Base-by-base conservation (phyloP, 1,140 invertebrate genomes). In the Meloidogyne floridensis region DNA sequence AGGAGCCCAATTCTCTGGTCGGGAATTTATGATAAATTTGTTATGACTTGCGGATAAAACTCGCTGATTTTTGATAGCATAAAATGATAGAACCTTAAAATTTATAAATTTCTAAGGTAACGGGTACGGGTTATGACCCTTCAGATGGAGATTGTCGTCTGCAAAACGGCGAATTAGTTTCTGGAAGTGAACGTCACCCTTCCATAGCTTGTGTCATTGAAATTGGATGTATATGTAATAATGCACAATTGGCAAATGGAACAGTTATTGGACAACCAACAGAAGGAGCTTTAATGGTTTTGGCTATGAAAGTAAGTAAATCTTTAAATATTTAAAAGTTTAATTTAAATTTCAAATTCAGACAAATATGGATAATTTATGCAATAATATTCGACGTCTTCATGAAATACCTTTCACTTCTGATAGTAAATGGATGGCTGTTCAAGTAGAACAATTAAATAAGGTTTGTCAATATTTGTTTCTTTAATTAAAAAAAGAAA, bases 401-500 rank as follows among this genome's bases (percentile, higher is more conserved):
- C 94, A 98, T 90, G 97, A 99, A 91, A 95, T 95, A 92, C 97
- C 98, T 0, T 99, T 99, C 90, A 95, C 93, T 86, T 98, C 96
- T 0, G 97, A 99, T 87, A 95, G 95, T 81, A 99, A 99, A 92
- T 95, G 96, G 93, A 99, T 99, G 98, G 94, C 94, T n/a, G 96
- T 99, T 11, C 95, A 95, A 91, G 96, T 94, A 90, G 93, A 93
- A 65, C 93, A 93, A 0, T 95, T 94, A 90, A 94, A 94, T 90
- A 92, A 92, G 69, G 92, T 32, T 32, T 32, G 32, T n/a, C n/a
- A n/a, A n/a, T n/a, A n/a, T n/a, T n/a, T n/a, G n/a, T n/a, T n/a
- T n/a, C n/a, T n/a, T n/a, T n/a, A n/a, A n/a, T n/a, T n/a, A n/a
- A n/a, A n/a, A n/a, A n/a, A n/a, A n/a, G n/a, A n/a, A n/a, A n/a